These are phyloP conservation scores for Archivesica marissinica DNA, from an alignment of 1,140 invertebrate genomes.

Conservation along the genomic window DNA sequence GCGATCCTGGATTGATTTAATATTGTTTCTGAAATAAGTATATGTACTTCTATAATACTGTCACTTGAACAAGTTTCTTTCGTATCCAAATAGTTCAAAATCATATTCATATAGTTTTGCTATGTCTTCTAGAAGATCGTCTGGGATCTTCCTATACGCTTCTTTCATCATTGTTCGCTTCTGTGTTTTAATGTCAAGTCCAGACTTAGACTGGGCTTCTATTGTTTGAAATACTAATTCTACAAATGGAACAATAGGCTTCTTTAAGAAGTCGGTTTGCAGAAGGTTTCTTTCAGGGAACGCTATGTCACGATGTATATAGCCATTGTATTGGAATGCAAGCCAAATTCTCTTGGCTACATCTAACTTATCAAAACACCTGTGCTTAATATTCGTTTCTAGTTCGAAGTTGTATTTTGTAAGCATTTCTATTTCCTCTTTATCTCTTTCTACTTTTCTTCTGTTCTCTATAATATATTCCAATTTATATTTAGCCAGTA, in stretches of 20 bases:
- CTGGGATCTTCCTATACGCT: constrained; percentile 20
- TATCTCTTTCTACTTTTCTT: not conserved
- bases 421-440: not conserved
- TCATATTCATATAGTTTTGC: constrained; percentile 30
- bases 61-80: constrained; percentile 10
- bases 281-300: not conserved
- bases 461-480: constrained; percentile 16
- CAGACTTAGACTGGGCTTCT: not conserved
- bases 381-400: not conserved
- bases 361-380: constrained; percentile 49
- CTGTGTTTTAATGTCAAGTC: not conserved
- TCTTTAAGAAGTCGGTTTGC: not conserved
- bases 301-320: constrained; percentile 11
- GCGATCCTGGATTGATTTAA: no score
- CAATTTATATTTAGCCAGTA: constrained; percentile 15
- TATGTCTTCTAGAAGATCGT: not conserved
- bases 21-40: no score
- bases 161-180: constrained; percentile 30
- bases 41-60: no score
- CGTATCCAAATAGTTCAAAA: constrained; percentile 55
- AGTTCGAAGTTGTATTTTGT: constrained; percentile 45
- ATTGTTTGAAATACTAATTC: not conserved
- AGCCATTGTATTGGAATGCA: constrained; percentile 54
- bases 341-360: constrained; percentile 38
- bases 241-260: not conserved